Evolutionary conservation across 2,113 vertebrate species (phyloP), one percentile per base, ranked within the genome.

Genomic region (Phycodurus eques): DNA sequence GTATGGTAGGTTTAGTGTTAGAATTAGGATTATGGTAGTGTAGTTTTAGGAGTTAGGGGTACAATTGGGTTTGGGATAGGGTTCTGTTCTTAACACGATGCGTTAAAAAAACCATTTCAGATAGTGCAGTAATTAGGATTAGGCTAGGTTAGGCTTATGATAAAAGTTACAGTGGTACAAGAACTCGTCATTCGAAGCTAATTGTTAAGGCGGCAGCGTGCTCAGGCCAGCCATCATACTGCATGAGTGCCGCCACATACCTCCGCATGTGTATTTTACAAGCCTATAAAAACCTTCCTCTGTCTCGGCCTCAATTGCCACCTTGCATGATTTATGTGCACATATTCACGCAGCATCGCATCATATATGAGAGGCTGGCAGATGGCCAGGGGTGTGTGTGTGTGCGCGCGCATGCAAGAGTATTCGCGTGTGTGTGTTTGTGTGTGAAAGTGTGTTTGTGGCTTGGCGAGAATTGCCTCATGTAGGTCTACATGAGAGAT

Each of bases 181-280:
- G n/a, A 47, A 66, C 43, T 68, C 70, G 78, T 80, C 75, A 60
- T 70, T 85, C 76, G 74, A 8, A 54, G 85, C 80, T 91, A 89
- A 92, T 83, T 84, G 88, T 85, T 80, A 82, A 88, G 85, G 84
- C 73, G 22, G 59, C 71, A 83, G 79, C 87, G 72, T 87, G 90
- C 80, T 68, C 83, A 78, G 82, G 88, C 91, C 83, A 87, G 89
- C 85, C 85, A 63, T 46, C 59, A 75, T 65, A 78, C 75, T 56
- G 80, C 82, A 82, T 85, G 89, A 85, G 82, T 82, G 85, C 86
- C 85, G 83, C 86, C 89, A 91, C 89, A 91, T 86, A 90, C 89
- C 89, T 88, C 86, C 78, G 85, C 88, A 87, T 89, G 86, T 85
- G 87, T 82, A 90, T 92, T 93, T 89, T 91, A 67, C 86, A 90